Evolutionary conservation across 2,113 vertebrate genomes (phyloP).

Genomic region (Mastomys natalensis): DNA sequence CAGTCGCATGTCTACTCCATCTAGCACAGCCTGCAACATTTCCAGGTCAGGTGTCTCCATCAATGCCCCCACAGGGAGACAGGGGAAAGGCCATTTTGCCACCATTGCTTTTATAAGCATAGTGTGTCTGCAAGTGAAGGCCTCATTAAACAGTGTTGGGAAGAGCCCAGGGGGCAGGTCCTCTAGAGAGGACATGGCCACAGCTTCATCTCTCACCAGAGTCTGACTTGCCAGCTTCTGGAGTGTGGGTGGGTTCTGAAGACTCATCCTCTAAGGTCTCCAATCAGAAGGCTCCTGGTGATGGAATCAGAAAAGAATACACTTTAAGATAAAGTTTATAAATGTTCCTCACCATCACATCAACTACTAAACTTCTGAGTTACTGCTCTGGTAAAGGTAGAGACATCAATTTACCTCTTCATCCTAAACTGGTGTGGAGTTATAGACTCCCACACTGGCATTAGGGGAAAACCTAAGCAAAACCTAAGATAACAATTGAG

Average conservation of each 20-base stretch:
- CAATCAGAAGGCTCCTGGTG: neutral
- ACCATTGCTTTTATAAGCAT: neutral
- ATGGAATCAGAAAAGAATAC: neutral
- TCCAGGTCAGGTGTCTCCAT: too few species aligned
- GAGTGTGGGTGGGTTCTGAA: neutral
- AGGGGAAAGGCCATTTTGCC: neutral
- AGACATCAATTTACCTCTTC: neutral
- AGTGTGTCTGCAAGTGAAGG: neutral
- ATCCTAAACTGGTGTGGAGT: neutral
- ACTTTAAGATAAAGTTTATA: neutral
- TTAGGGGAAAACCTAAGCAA: neutral
- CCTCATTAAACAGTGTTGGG: neutral
- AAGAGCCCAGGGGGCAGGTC: fast-evolving
- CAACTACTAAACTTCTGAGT: neutral
- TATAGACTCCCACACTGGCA: neutral
- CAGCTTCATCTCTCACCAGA: neutral
- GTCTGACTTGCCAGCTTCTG: neutral
- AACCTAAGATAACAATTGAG: neutral
- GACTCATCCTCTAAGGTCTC: neutral
- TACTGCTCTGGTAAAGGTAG: neutral
- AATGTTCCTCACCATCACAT: neutral
- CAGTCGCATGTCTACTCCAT: neutral
- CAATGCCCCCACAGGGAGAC: neutral
- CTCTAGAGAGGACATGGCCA: neutral
- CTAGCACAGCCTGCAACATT: neutral